Evolutionary conservation across 2,797 vertebrate species (phyloP).

Genomic region (Netta rufina): DNA sequence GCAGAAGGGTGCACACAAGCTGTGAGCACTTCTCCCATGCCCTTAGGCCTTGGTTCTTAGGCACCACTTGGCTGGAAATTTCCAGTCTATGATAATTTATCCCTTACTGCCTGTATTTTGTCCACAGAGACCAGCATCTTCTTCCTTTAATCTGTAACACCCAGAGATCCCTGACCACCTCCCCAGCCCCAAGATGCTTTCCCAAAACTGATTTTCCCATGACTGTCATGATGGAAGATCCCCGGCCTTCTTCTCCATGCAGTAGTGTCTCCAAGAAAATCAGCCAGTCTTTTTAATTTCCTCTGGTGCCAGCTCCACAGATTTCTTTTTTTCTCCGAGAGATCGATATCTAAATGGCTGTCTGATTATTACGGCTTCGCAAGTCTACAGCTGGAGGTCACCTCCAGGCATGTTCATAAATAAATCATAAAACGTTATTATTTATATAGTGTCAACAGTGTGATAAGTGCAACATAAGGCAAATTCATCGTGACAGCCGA

Average conservation of each 20-base stretch:
- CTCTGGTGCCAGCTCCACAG: not conserved
- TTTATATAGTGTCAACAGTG: not conserved
- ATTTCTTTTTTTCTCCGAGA: not conserved
- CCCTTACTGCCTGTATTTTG: not conserved
- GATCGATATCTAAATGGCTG: not conserved
- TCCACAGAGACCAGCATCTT: not conserved
- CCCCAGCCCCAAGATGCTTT: not conserved
- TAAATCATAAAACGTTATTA: conserved; percentile 24
- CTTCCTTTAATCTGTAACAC: not conserved
- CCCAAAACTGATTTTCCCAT: not conserved
- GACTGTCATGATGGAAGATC: not conserved
- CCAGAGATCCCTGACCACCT: not conserved
- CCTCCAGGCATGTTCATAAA: conserved; percentile 21
- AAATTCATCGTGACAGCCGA: conserved; percentile 29
- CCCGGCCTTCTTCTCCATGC: not conserved
- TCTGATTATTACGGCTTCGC: not conserved
- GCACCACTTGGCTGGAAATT: not conserved
- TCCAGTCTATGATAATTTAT: not conserved
- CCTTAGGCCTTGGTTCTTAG: not conserved
- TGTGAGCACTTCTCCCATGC: not conserved
- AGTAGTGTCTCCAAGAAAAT: not conserved
- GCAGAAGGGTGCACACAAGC: not conserved
- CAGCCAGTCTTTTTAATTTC: not conserved
- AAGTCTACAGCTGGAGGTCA: conserved; percentile 14
- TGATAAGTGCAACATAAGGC: conserved; percentile 22